phyloP scores from a whole-genome alignment of 2,113 vertebrate genomes.

The Ornithorhynchus anatinus region DNA sequence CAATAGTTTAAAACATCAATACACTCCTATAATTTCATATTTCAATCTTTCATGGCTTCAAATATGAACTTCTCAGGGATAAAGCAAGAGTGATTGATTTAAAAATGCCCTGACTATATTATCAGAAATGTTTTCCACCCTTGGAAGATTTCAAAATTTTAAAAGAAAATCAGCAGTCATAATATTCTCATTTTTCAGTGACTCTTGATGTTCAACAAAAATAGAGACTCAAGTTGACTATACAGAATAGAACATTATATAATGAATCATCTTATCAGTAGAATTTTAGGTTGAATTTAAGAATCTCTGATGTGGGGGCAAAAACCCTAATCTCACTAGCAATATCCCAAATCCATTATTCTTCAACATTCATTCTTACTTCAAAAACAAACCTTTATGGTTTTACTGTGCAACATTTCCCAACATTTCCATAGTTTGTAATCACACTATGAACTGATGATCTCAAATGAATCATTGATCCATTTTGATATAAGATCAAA shows the following conservation, averaged over 20 bases:
- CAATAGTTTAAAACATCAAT: neutral
- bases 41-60: neutral
- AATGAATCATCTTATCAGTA: neutral
- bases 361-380: neutral
- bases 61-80: neutral
- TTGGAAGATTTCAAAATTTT: neutral
- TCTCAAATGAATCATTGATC: neutral
- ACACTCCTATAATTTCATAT: neutral
- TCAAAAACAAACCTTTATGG: slow-evolving; percentile 10
- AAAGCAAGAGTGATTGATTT: neutral
- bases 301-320: neutral
- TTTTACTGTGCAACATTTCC: neutral
- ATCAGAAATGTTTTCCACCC: neutral
- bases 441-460: neutral
- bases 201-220: neutral
- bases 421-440: neutral
- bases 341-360: neutral
- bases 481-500: neutral
- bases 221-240: neutral
- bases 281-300: neutral
- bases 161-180: neutral
- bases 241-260: neutral
- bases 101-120: neutral
- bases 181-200: neutral
- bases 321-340: neutral